Evolutionary conservation across 1,140 invertebrate genomes (phyloP), one percentile per base, ranked within the genome.

Genomic region (Danaus plexippus): DNA sequence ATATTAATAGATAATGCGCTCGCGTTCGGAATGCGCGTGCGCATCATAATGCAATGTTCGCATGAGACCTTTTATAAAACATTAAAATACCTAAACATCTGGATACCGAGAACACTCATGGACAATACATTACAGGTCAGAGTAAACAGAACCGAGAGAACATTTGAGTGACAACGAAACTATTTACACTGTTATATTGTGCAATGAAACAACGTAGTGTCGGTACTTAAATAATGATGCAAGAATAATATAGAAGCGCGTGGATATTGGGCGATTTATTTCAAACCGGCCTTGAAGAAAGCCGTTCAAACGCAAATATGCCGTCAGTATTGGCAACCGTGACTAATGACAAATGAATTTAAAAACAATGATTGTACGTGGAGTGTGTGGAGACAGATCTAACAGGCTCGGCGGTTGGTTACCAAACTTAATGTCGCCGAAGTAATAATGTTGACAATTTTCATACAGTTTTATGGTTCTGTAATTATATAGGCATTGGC

Each of bases 311-410:
- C 64, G 68, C 67, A 68, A 70, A 71, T 71, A 69, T 63, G 66
- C 59, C 53, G 62, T 71, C 62, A 53, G 58, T 71, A 75, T 74
- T 67, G 67, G 71, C 70, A 71, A 69, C 69, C 68, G 65, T 76
- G 71, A 83, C 74, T 72, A 82, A 79, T 71, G 66, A 70, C 64
- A 70, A 71, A 80, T 73, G 67, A 78, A 79, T 76, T 64, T 74
- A 73, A 78, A 77, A 78, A 80, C 75, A 80, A 80, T 80, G 73
- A 78, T 72, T 75, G 69, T 71, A 56, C 45, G 61, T 56, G 50
- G 43, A 65, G 50, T 47, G 56, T 63, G 61, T 55, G 55, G 22
- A 52, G 65, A 65, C 57, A 65, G 53, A 71, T 75, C 68, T 69
- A 63, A 49, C 11, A 46, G 15, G 15, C 9, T 32, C 8, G n/a